Conservation (phyloP, 92 coral and sea anemone species). For the Epizoanthus ramosus region DNA sequence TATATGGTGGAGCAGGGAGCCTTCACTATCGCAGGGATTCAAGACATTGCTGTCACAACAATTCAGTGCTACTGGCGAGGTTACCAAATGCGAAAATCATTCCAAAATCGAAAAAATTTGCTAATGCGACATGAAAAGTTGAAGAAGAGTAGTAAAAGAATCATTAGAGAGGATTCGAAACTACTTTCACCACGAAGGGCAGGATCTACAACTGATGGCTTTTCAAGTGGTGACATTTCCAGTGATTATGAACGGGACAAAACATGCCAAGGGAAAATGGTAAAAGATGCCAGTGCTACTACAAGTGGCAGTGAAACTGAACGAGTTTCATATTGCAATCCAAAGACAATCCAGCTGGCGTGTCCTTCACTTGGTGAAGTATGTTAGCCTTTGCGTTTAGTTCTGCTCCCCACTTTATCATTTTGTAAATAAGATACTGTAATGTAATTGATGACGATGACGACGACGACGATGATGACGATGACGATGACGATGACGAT, state of each 20-base stretch:
- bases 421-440: no score
- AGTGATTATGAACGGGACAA: constrained; percentile 8
- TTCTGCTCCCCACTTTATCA: no score
- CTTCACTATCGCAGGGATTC: constrained; percentile 85
- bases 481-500: no score
- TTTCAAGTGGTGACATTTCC: not conserved
- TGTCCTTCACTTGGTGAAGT: no score
- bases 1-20: constrained; percentile 93
- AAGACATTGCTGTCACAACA: constrained; percentile 84
- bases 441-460: no score
- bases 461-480: no score
- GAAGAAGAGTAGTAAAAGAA: constrained; percentile 56
- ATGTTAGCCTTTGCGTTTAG: no score
- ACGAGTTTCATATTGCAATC: no score
- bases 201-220: not conserved
- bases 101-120: constrained; percentile 62
- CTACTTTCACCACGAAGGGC: not conserved
- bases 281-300: not conserved
- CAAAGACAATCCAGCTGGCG: no score
- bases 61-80: constrained; percentile 85
- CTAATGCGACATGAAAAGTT: constrained; percentile 66
- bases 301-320: no score
- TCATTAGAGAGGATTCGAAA: constrained; percentile 40
- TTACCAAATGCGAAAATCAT: constrained; percentile 68
- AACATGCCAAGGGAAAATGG: not conserved